phyloP scores from a whole-genome alignment of 2,797 vertebrate genomes.

The Tokudaia tokunoshimensis region DNA sequence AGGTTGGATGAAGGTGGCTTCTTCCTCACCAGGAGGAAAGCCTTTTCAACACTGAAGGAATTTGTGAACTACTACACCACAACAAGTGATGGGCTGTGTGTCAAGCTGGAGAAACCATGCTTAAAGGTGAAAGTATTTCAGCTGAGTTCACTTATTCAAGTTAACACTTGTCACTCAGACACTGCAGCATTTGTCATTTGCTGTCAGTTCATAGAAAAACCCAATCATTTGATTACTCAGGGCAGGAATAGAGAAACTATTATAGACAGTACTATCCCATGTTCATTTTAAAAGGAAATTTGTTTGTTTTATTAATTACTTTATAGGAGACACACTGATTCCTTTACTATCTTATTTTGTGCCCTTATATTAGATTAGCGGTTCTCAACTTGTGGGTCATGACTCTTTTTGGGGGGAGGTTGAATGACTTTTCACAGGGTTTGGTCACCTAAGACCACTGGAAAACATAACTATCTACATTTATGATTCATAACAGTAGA shows the following conservation, averaged over 20 bases:
- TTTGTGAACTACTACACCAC: conserved; percentile 92
- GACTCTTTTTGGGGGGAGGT: neutral
- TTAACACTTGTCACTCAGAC: neutral
- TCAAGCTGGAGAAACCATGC: conserved; percentile 92
- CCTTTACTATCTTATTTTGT: neutral
- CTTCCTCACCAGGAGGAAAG: conserved; percentile 88
- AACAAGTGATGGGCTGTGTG: conserved; percentile 92
- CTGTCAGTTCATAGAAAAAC: conserved; percentile 35
- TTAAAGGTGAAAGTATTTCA: conserved; percentile 90
- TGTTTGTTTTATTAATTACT: neutral
- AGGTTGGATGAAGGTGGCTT: conserved; percentile 89
- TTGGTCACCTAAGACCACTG: neutral
- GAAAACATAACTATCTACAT: neutral
- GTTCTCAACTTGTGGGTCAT: neutral
- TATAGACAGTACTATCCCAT: neutral
- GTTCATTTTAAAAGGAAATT: neutral
- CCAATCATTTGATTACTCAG: conserved; percentile 62
- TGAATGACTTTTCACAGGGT: neutral
- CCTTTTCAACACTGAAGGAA: conserved; percentile 90
- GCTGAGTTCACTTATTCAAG: conserved; percentile 21
- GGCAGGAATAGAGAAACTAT: conserved; percentile 4
- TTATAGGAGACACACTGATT: neutral
- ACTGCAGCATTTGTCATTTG: conserved; percentile 24
- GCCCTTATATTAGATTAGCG: neutral
- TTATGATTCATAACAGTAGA: neutral